Evolutionary conservation across 1,140 invertebrate species (phyloP), one percentile per base, ranked within the genome.

Genomic region (Philopotamus ludificatus): DNA sequence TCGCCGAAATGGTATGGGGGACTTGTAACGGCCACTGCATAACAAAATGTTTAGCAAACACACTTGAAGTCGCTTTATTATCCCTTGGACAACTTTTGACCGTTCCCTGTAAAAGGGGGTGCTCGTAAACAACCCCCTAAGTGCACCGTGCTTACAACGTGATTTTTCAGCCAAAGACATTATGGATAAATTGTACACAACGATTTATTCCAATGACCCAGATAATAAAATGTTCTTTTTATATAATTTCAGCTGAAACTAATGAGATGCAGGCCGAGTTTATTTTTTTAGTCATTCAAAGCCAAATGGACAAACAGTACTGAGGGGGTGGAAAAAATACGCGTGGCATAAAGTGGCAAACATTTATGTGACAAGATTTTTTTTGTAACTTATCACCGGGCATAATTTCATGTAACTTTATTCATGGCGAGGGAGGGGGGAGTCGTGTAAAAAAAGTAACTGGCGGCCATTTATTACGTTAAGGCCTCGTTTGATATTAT

Each of bases 61-160:
- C 58, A 68, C 67, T 68, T 68, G 57, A 62, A 68, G 67, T 65
- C 67, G 53, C 63, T 68, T 68, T 68, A 68, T 68, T 68, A 65
- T 68, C 58, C 67, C 67, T 68, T 55, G 67, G 67, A 68, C 67
- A 68, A 68, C 58, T 68, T 68, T 68, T 65, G 67, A 68, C 67
- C 67, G 67, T 65, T 68, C 67, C 66, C 67, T 23, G 12, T 12
- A 15, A 21, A 18, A 16, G 44, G 50, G 47, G 63, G 49, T 4
- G 67, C n/a, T 68, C 67, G 67, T 68, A 68, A 68, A 68, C 67
- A 65, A 68, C 51, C 67, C 67, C 53, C 57, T 44, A 63, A 68
- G 67, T 65, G 63, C 57, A 50, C 34, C 34, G 50, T 65, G 54
- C 62, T 61, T 64, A 63, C 62, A 41, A 25, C n/a, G 57, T 45